Evolutionary conservation across 2,888 invertebrate species (phyloP), one percentile per base, ranked within the genome.

Genomic region (Drosophila pseudotalamancana): DNA sequence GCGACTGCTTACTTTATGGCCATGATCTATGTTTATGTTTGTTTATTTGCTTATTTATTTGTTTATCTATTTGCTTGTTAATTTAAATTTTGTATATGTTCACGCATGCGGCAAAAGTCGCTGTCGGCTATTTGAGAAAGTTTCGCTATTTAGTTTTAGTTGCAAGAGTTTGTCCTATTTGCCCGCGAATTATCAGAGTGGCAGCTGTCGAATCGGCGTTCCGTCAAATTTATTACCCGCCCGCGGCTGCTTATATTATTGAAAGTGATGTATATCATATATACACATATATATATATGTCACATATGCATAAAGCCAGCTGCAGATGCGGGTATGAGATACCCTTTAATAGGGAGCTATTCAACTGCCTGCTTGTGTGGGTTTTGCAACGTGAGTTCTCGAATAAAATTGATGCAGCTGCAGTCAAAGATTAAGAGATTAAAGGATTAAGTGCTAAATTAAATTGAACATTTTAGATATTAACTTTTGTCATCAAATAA

Each of bases 91-190:
- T 45, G 63, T 14, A 61, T 64, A 61, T 61, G 46, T 55, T 72
- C 63, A 65, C 61, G 63, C 55, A 49, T 46, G 27, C 40, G 5
- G 25, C 43, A 48, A 71, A 51, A 12, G 27, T 31, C 29, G 83
- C 83, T 66, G 57, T 29, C 51, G 74, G 85, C 82, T 66, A 51
- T 76, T 79, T 68, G 42, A 50, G 46, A 81, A 70, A 84, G 68
- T 80, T 74, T 74, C 18, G 39, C 53, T 60, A 56, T 75, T 73
- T 53, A 55, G 35, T 43, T 66, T 72, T 48, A 53, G 59, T 85
- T 84, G 63, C 40, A 64, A 72, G 65, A 45, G 65, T 50, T 65
- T 45, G 19, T 21, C 50, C 23, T 43, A 37, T 64, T 66, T 59
- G 27, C 42, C 19, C 21, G 50, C 62, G 62, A 51, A 43, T 61